These are phyloP conservation scores for Lycaon pictus DNA, from an alignment of 2,113 vertebrate genomes.

Conservation along the genomic window DNA sequence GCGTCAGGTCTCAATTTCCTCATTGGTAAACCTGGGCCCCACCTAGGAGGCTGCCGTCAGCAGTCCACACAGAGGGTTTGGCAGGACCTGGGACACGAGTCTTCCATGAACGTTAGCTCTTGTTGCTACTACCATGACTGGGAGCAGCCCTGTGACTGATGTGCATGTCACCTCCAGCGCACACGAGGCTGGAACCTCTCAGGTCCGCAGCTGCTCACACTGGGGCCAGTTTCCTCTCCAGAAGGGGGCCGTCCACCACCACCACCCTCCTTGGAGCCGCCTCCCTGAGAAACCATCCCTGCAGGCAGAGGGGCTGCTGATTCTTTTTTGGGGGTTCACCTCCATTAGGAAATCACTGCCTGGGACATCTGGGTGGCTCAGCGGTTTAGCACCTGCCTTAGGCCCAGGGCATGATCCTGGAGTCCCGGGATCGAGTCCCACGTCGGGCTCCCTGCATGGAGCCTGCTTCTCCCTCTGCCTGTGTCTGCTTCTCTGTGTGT, in stretches of 20 bases:
- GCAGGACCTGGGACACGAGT: background rate
- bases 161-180: background rate
- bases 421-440: no score
- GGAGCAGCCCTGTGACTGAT: background rate
- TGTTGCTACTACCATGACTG: background rate
- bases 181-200: background rate
- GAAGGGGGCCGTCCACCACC: background rate
- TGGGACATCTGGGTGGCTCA: no score
- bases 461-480: no score
- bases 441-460: no score
- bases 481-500: no score
- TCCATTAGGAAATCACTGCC: background rate
- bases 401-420: no score
- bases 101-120: background rate
- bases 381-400: no score
- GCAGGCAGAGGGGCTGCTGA: background rate
- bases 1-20: background rate
- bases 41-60: background rate
- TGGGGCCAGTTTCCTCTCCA: background rate
- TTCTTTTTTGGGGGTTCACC: background rate
- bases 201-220: background rate
- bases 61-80: background rate
- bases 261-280: background rate
- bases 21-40: conserved; percentile 45
- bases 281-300: background rate